Evolutionary conservation across 1,140 invertebrate species (phyloP), one percentile per base, ranked within the genome.

Genomic region (Aricia agestis): DNA sequence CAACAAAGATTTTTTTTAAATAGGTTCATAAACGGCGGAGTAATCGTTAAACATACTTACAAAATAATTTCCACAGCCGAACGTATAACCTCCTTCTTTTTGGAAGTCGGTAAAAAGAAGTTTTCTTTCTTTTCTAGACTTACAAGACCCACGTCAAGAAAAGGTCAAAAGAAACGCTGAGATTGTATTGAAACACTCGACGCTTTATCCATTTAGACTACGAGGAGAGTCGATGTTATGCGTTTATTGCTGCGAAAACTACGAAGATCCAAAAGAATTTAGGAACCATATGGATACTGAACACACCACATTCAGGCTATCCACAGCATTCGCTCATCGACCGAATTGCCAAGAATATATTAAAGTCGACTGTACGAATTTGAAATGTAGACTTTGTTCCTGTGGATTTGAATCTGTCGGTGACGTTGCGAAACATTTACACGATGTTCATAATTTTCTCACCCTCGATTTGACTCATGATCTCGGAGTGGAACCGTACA

Each of bases 191-290:
- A 71, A 82, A 77, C 84, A 84, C 76, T 85, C 87, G 19, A 89
- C 86, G 11, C 78, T 76, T 15, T 88, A 87, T 74, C 89, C 89
- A 41, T 91, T 91, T 82, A 79, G 89, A 69, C 70, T 88, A 57
- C 80, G 76, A 31, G 80, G 84, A 7, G 83, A 83, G 66, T 66
- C 69, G 1, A 76, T 91, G 76, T 74, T 84, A 32, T 91, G 89
- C 71, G 85, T 91, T 66, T 91, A 87, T 76, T 91, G 89, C 78
- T 82, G 81, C 69, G 86, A 91, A 52, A 76, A 74, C n/a, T 86
- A 76, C 74, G 72, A 75, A 25, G 75, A 83, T 10, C 83, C 84
- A 0, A 71, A 61, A 41, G 73, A 74, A 17, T 86, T 78, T 71
- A 75, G 84, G 52, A 67, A 73, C 11, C 86, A 88, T 67, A 77